These are phyloP conservation scores for Odontophorus gujanensis DNA, from an alignment of 2,113 vertebrate genomes.

Conservation along the genomic window DNA sequence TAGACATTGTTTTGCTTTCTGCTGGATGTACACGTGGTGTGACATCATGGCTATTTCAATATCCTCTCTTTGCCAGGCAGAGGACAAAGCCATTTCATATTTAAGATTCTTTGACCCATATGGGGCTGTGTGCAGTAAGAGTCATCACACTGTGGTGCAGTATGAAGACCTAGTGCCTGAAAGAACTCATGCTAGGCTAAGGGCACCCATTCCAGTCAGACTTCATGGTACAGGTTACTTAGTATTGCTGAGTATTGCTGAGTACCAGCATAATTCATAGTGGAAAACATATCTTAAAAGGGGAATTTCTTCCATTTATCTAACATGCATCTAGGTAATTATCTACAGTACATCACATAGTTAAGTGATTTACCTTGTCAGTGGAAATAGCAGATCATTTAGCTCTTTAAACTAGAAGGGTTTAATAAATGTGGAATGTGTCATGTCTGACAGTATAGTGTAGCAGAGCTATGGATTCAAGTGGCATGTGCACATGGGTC, in stretches of 20 bases:
- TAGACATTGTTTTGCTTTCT: conserved; percentile 20
- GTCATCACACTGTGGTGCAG: not conserved
- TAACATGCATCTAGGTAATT: not conserved
- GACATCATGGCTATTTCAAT: not conserved
- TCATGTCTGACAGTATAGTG: not conserved
- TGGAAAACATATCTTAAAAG: not conserved
- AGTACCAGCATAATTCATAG: not conserved
- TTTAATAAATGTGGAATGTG: not conserved
- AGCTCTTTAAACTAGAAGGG: not conserved
- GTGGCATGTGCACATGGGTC: rapidly evolving
- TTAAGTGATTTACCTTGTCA: not conserved
- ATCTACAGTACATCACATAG: not conserved
- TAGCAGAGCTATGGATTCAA: not conserved
- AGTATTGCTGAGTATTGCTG: no score
- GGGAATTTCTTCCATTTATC: not conserved
- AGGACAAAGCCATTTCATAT: not conserved
- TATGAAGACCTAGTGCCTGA: not conserved
- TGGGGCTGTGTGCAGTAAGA: not conserved
- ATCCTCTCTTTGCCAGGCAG: not conserved
- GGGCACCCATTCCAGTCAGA: not conserved
- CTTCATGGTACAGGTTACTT: not conserved
- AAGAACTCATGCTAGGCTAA: not conserved
- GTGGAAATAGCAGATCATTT: not conserved
- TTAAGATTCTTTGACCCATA: not conserved
- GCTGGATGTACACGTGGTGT: not conserved